Evolutionary conservation across 30 jellyfish, hydroid and myxozoan species (phyloP), one percentile per base, ranked within the genome.

Genomic region (Pelagia noctiluca): DNA sequence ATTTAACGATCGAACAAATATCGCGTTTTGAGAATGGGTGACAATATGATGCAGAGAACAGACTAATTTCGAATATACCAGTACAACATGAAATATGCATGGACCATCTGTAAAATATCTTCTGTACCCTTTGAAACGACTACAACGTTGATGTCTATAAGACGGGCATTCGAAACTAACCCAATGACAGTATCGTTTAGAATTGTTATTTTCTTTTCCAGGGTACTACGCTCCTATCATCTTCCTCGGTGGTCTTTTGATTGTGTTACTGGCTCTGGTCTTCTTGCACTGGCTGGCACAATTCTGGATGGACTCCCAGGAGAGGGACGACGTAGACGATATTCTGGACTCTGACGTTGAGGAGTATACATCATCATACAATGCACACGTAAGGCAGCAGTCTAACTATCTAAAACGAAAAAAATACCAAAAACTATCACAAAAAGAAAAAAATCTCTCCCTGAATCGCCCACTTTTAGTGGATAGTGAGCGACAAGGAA

Each of bases 191-290:
- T 42, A 42, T 42, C 57, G 8, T 42, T 42, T 5, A 42, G 16
- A 5, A 42, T 42, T 42, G 8, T 42, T 42, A 10, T 30, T 52
- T 38, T 30, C 37, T n/a, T 24, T 77, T 36, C 3, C 49, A 80
- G 90, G 90, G 90, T 80, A 80, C 83, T 80, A 80, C 53, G 77
- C 33, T 53, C 90, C 90, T 0, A 76, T 80, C 63, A 80, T 80
- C 13, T 80, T 80, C 28, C 90, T 80, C 57, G 90, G 90, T 22
- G 83, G 84, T 2, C 48, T 80, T 67, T 35, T 80, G 77, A 80
- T 80, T 18, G 29, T 80, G 18, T 24, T 80, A 68, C 25, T 75
- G 1, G 50, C 50, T 35, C 36, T 80, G 70, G 84, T 80, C 4
- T 80, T 80, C 71, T 37, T 80, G 63, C 84, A 80, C 48, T 80